Conservation (phyloP, 2,888 invertebrate species). For the Drosophila subquinaria region DNA sequence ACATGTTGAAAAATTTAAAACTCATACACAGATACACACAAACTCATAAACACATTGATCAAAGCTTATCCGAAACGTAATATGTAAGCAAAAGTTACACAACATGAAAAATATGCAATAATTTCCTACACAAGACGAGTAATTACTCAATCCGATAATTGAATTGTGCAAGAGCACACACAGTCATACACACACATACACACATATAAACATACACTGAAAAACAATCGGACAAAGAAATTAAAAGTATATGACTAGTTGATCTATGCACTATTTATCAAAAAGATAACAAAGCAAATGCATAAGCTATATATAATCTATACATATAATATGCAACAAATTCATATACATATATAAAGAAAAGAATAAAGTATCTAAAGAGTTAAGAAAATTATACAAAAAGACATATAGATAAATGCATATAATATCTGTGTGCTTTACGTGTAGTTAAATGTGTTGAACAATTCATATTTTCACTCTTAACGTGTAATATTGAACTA, state of each 20-base stretch:
- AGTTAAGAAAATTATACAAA: slow-evolving; percentile 65
- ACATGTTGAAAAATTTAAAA: slow-evolving; percentile 65
- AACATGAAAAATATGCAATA: slow-evolving; percentile 50
- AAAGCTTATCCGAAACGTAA: slow-evolving; percentile 65
- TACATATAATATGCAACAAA: slow-evolving; percentile 57
- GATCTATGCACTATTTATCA: slow-evolving; percentile 77
- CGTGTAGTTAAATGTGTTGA: slow-evolving; percentile 62
- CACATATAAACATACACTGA: slow-evolving; percentile 24
- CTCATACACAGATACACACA: slow-evolving; percentile 29
- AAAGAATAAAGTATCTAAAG: slow-evolving; percentile 50
- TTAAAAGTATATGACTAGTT: slow-evolving; percentile 73
- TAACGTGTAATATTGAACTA: slow-evolving; percentile 31
- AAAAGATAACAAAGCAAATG: slow-evolving; percentile 54
- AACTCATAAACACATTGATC: slow-evolving; percentile 30
- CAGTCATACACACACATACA: slow-evolving; percentile 26
- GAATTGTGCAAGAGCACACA: slow-evolving; percentile 51
- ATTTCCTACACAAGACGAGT: slow-evolving; percentile 50
- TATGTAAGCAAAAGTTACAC: slow-evolving; percentile 57
- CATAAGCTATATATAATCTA: slow-evolving; percentile 67
- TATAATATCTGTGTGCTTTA: slow-evolving; percentile 53
- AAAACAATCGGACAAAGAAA: slow-evolving; percentile 38
- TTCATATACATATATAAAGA: slow-evolving; percentile 44
- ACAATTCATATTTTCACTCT: slow-evolving; percentile 32
- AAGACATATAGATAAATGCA: slow-evolving; percentile 36
- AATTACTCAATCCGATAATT: slow-evolving; percentile 46